These are phyloP conservation scores for Falco concolor DNA, from an alignment of 2,797 vertebrate genomes.

Conservation along the genomic window DNA sequence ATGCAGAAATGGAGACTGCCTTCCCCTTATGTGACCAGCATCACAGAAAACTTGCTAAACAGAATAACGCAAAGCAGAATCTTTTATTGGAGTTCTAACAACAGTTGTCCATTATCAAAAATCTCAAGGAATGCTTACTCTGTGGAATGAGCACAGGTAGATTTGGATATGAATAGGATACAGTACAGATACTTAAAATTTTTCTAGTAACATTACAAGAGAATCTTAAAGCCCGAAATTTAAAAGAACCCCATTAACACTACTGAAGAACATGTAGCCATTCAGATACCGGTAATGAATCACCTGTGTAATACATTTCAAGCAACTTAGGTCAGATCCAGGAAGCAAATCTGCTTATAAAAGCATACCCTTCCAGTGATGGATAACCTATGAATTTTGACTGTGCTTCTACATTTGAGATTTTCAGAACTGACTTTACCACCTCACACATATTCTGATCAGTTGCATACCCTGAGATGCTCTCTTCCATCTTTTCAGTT, in stretches of 20 bases:
- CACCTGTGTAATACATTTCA: background rate
- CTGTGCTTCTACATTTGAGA: background rate
- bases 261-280: rapidly evolving
- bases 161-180: background rate
- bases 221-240: background rate
- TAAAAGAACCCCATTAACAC: background rate
- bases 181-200: background rate
- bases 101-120: rapidly evolving
- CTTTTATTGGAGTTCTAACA: background rate
- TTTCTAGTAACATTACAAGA: background rate
- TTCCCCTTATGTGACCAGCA: background rate
- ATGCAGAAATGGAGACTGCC: background rate
- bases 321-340: background rate
- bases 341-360: background rate
- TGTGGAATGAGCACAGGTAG: rapidly evolving
- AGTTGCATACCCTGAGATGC: background rate
- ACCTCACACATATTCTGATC: background rate
- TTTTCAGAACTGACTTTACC: background rate
- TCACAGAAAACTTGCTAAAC: background rate
- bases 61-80: background rate
- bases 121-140: background rate
- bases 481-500: background rate
- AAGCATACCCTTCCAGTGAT: background rate
- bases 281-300: background rate
- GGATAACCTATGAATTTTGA: background rate